Conservation (phyloP, 1,140 invertebrate genomes). For the Lepidostoma basale region DNA sequence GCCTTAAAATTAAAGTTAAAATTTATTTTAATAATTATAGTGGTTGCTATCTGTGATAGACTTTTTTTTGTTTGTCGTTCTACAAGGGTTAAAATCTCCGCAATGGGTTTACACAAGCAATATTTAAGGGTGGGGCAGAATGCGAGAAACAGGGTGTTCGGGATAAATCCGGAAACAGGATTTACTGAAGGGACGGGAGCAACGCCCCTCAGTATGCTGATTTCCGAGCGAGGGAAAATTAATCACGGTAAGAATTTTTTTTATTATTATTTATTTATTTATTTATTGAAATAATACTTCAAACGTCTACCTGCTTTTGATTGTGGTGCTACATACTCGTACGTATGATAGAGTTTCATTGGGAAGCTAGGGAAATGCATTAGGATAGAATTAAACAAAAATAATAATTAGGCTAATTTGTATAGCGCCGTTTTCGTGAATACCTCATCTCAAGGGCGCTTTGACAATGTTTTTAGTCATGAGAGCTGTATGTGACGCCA, state of each 20-base stretch:
- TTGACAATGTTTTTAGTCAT: too few species aligned
- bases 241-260: conserved; percentile 68
- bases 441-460: too few species aligned
- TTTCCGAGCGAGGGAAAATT: conserved; percentile 74
- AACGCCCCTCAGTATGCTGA: conserved; percentile 74
- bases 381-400: too few species aligned
- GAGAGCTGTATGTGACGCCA: too few species aligned
- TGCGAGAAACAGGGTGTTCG: conserved; percentile 72
- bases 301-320: too few species aligned
- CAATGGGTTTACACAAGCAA: conserved; percentile 71
- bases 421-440: too few species aligned
- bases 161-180: conserved; percentile 58
- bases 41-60: conserved; percentile 20
- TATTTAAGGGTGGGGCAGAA: conserved; percentile 75
- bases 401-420: too few species aligned
- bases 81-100: not conserved
- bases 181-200: conserved; percentile 57
- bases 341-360: too few species aligned
- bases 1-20: too few species aligned
- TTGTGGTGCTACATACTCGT: too few species aligned
- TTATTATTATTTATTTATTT: not conserved
- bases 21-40: not conserved
- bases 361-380: too few species aligned
- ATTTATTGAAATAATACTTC: too few species aligned
- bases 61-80: not conserved